Evolutionary conservation across 1,140 invertebrate species (phyloP).

Genomic region (Meloidogyne floridensis): DNA sequence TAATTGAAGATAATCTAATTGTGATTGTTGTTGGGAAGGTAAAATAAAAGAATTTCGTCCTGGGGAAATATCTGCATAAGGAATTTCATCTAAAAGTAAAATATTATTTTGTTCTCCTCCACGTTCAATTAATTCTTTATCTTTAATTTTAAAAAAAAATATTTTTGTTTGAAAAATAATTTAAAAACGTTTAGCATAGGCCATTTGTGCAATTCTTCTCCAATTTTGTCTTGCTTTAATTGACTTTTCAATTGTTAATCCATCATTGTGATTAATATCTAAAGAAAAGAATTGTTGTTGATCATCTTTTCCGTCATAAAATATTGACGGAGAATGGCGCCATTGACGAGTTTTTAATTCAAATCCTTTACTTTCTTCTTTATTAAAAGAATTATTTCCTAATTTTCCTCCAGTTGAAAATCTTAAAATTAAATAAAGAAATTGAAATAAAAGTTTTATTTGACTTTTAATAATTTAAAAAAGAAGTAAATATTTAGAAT

Average conservation of each 20-base stretch:
- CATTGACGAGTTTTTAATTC: neutral
- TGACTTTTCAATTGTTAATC: conserved; percentile 30
- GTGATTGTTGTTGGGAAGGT: neutral
- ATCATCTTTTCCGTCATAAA: neutral
- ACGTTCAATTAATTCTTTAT: conserved; percentile 35
- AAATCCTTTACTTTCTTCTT: neutral
- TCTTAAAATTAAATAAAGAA: neutral
- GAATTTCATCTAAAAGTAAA: conserved; percentile 39
- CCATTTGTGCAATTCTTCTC: conserved; percentile 48
- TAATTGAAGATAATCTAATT: too few relatives aligned
- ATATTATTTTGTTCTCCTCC: conserved; percentile 25
- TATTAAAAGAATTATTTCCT: neutral
- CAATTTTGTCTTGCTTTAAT: conserved; percentile 51
- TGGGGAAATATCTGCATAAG: conserved; percentile 48
- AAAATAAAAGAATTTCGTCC: conserved; percentile 24
- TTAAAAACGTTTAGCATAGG: conserved; percentile 52
- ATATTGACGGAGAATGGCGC: neutral
- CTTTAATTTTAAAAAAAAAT: conserved; percentile 3
- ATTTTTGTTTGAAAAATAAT: neutral
- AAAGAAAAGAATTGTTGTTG: neutral
- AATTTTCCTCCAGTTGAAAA: neutral
- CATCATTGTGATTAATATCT: conserved; percentile 17
- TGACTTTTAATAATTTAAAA: neutral
- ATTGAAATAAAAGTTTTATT: neutral
- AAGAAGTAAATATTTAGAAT: too few relatives aligned